Evolutionary conservation across 1,140 invertebrate species (phyloP).

Genomic region (Cheumatopsyche charites): DNA sequence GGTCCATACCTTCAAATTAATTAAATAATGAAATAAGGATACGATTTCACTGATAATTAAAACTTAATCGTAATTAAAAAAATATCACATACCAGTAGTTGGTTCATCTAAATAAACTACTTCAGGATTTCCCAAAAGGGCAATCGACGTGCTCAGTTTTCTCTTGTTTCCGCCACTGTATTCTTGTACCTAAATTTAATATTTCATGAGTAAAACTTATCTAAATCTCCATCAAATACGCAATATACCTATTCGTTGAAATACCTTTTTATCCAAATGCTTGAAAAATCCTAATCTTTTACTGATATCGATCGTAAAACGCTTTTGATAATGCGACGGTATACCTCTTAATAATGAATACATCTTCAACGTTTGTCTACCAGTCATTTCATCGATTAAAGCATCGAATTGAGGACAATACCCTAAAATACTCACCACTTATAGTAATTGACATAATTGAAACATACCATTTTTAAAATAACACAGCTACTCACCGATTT

Average conservation of each 20-base stretch:
- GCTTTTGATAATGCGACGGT: slow-evolving; percentile 50
- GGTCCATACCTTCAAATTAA: slow-evolving; percentile 73
- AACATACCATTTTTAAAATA: no score
- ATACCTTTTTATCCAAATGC: slow-evolving; percentile 62
- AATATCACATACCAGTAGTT: slow-evolving; percentile 65
- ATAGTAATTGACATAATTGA: slow-evolving; percentile 16
- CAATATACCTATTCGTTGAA: no score
- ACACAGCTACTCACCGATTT: slow-evolving; percentile 59
- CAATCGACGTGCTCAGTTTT: slow-evolving; percentile 92
- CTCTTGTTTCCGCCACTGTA: slow-evolving; percentile 94
- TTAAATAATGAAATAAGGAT: no score
- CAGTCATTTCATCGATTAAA: slow-evolving; percentile 74
- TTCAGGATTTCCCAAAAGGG: slow-evolving; percentile 87
- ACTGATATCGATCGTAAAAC: slow-evolving; percentile 50
- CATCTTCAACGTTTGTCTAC: slow-evolving; percentile 72
- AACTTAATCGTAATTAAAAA: slow-evolving; percentile 10
- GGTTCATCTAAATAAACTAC: slow-evolving; percentile 89
- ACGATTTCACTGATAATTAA: no score
- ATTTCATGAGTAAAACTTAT: slow-evolving; percentile 54
- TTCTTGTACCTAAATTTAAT: slow-evolving; percentile 60
- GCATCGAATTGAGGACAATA: slow-evolving; percentile 82
- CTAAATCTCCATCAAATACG: no score
- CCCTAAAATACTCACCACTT: slow-evolving; percentile 57
- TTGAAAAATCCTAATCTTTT: slow-evolving; percentile 60
- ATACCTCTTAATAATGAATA: slow-evolving; percentile 74